Conservation (phyloP, 2,113 vertebrate species). For the Pseudorhombus dupliciocellatus region DNA sequence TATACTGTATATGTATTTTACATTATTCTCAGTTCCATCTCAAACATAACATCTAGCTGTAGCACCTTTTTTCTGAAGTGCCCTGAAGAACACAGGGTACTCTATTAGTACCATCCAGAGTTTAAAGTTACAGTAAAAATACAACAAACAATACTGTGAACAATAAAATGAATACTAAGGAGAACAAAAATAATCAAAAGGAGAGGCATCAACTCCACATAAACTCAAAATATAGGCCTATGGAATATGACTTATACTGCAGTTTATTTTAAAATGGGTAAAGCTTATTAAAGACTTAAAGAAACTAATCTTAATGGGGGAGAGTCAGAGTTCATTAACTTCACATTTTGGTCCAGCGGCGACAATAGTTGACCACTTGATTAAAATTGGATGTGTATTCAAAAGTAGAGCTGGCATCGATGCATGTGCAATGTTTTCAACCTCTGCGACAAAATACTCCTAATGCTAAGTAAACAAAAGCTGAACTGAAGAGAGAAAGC, state of each 20-base stretch:
- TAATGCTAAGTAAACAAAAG: conserved; percentile 35
- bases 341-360: conserved; percentile 79
- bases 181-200: conserved; percentile 27
- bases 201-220: conserved; percentile 47
- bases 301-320: conserved; percentile 35
- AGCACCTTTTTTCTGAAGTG: conserved; percentile 72
- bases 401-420: conserved; percentile 49
- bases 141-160: conserved; percentile 75
- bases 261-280: conserved; percentile 69
- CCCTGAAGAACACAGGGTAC: conserved; percentile 73
- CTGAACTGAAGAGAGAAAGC: conserved; percentile 38
- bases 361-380: conserved; percentile 23
- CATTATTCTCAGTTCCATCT: conserved; percentile 73
- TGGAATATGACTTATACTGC: conserved; percentile 70
- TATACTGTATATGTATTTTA: conserved; percentile 80
- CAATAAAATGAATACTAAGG: conserved; percentile 61
- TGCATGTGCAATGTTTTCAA: conserved; percentile 46
- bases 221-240: conserved; percentile 55
- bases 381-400: conserved; percentile 9
- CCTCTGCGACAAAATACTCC: conserved; percentile 16
- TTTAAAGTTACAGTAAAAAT: conserved; percentile 76
- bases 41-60: conserved; percentile 45
- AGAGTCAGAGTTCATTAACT: conserved; percentile 59
- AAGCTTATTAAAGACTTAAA: conserved; percentile 66
- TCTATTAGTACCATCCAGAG: conserved; percentile 77